phyloP scores from a whole-genome alignment of 2,888 invertebrate genomes.

The Aphodius granarius region DNA sequence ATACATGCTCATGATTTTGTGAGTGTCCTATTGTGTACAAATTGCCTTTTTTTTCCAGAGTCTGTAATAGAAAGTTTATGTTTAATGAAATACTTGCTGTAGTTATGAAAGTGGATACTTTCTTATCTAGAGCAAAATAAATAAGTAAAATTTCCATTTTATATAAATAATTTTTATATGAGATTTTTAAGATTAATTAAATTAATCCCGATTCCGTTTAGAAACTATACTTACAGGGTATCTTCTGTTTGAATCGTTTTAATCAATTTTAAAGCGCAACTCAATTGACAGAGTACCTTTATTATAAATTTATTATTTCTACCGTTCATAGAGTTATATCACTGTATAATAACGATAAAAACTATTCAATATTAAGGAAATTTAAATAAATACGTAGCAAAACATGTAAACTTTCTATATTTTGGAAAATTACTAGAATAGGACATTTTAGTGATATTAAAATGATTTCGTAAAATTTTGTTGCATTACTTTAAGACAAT shows the following conservation, averaged over 20 bases:
- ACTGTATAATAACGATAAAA: neutral
- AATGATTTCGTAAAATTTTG: neutral
- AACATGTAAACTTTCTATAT: neutral
- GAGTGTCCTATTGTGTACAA: constrained; percentile 24
- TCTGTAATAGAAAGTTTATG: constrained; percentile 4
- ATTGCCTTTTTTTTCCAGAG: constrained; percentile 2
- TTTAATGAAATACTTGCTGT: neutral
- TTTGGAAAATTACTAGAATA: neutral
- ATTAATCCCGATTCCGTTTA: neutral
- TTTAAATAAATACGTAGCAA: neutral
- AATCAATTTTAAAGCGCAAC: neutral
- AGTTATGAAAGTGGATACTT: neutral
- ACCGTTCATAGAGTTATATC: neutral
- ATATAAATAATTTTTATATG: neutral
- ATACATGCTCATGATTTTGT: constrained; percentile 23
- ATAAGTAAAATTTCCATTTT: neutral
- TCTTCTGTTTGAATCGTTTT: neutral
- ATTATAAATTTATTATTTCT: neutral
- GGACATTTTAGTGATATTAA: constrained; percentile 9
- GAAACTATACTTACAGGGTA: neutral
- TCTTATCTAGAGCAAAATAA: neutral
- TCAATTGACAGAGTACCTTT: neutral
- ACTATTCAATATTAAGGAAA: neutral
- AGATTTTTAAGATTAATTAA: neutral
- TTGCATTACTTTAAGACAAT: neutral